Evolutionary conservation across 1,140 invertebrate genomes (phyloP).

Genomic region (Chymomyza costata): DNA sequence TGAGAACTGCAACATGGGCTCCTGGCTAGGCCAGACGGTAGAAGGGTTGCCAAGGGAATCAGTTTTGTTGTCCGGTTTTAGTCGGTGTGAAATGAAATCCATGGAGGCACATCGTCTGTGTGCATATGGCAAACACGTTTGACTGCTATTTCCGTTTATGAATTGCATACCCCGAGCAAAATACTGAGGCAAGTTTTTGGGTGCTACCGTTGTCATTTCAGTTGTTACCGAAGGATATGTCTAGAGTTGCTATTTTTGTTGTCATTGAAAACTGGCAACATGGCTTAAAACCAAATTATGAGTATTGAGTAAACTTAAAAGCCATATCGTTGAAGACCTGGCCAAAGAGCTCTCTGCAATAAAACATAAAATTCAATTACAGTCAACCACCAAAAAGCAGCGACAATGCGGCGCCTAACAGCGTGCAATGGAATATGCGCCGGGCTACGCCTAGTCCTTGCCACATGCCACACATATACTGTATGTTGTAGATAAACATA

Average conservation of each 20-base stretch:
- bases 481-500: neutral
- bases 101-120: constrained; percentile 32
- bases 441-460: too few relatives aligned
- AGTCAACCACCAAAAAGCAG: constrained; percentile 8
- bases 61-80: neutral
- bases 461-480: too few relatives aligned
- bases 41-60: constrained; percentile 2
- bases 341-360: constrained; percentile 17
- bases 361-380: constrained; percentile 56
- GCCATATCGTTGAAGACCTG: constrained; percentile 11
- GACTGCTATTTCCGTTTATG: constrained; percentile 57
- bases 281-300: neutral
- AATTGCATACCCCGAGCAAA: constrained; percentile 28
- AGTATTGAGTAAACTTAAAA: neutral
- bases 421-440: too few relatives aligned
- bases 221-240: too few relatives aligned
- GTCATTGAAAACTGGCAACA: neutral
- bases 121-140: constrained; percentile 54
- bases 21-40: too few relatives aligned
- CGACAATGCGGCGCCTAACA: constrained; percentile 42
- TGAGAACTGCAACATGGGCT: neutral
- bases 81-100: constrained; percentile 44
- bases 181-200: too few relatives aligned
- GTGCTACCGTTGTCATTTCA: too few relatives aligned
- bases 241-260: too few relatives aligned